A percentile compares a stretch with the other conserved stretches of the same genome.
Evolutionary conservation across 2,888 invertebrate species (phyloP).

Genomic region (Leistus spinibarbis): DNA sequence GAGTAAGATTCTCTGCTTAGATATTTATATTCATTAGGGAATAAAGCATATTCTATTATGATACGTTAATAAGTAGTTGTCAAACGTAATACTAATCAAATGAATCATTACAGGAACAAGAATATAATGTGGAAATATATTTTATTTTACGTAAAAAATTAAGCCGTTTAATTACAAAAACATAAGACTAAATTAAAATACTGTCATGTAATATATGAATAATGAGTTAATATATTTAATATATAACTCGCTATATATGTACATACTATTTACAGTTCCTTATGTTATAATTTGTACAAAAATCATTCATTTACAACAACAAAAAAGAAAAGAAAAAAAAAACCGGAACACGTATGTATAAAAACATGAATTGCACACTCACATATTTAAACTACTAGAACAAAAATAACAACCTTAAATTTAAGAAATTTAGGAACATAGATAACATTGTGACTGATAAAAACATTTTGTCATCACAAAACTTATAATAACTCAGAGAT

Average conservation of each 20-base stretch:
- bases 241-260: background rate
- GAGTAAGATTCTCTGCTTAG: no score
- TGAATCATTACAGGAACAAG: no score
- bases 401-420: background rate
- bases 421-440: background rate
- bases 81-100: no score
- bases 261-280: background rate
- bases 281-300: background rate
- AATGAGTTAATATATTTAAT: background rate
- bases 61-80: no score
- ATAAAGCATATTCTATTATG: no score
- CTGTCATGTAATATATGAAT: conserved; percentile 12
- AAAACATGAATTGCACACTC: background rate
- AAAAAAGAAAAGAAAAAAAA: background rate
- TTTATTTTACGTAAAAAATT: conserved; percentile 31
- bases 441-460: background rate
- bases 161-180: conserved; percentile 14
- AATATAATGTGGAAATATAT: conserved; percentile 23
- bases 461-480: background rate
- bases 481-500: background rate
- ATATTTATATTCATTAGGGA: no score
- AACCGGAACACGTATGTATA: background rate
- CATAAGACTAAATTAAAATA: conserved; percentile 24
- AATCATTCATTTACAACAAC: background rate
- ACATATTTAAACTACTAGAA: background rate